Evolutionary conservation across 2,797 vertebrate genomes (phyloP), one percentile per base, ranked within the genome.

Genomic region (Melanotaenia nigrans): DNA sequence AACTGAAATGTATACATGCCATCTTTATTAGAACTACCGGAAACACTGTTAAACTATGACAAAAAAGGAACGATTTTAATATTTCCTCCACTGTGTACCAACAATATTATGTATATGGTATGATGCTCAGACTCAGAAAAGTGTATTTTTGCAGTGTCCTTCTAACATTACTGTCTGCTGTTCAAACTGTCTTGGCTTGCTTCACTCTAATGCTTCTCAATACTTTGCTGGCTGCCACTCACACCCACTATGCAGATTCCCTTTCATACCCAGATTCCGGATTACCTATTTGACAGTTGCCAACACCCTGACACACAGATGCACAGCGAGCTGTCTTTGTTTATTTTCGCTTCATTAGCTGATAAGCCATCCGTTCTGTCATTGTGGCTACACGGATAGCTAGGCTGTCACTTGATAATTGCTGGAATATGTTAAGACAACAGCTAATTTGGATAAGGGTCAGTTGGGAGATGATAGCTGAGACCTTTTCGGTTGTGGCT

Each of bases 341-440:
- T 86, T 85, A 66, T 61, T 69, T 78, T 71, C 35, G n/a, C 61
- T 77, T 90, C 79, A 78, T 92, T 87, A 80, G 75, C 64, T 83
- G 73, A 85, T 85, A 75, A 88, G 73, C 35, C 83, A 76, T 59
- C 62, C 78, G 49, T 55, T 78, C 75, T 30, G 66, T 82, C 71
- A 70, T 47, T 60, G 67, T 51, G 57, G 66, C 35, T 38, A 35
- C 57, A 12, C 57, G 65, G 61, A 42, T 13, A 35, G 86, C 73
- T 69, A 22, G 47, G 77, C 79, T 82, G 87, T 86, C 88, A 86
- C 75, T 81, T 24, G 0, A 67, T 86, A 80, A 88, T 86, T 85
- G 69, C 76, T 69, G 57, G 61, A 83, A 85, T 80, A 75, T 86
- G 80, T 78, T 73, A 65, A 83, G 84, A 87, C 72, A 68, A 79